Conservation (phyloP, 2,888 invertebrate species). For the Eupithecia pulchellata region DNA sequence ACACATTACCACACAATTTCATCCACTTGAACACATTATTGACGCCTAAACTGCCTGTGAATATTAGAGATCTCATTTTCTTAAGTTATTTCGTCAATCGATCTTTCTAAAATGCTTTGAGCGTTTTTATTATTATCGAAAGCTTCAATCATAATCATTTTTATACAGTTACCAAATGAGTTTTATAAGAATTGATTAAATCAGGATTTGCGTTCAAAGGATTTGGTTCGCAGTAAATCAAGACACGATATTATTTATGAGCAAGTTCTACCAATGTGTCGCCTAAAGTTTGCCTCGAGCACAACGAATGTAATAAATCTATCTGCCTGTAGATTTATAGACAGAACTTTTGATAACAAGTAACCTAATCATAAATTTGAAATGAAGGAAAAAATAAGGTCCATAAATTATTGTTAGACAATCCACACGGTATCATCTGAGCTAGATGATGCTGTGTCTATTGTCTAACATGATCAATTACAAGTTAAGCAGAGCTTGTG, state of each 20-base stretch:
- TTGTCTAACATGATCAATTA: too few species aligned
- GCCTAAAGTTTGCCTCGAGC: constrained; percentile 16
- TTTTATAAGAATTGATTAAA: constrained; percentile 1
- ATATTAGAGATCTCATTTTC: constrained; percentile 37
- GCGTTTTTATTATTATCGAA: constrained; percentile 13
- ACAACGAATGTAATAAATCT: constrained; percentile 4
- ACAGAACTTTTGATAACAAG: background rate
- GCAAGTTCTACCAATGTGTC: constrained; percentile 4
- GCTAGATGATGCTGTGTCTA: too few species aligned
- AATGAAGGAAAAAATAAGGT: too few species aligned
- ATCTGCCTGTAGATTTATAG: background rate
- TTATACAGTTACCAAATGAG: constrained; percentile 1
- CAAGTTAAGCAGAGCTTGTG: too few species aligned
- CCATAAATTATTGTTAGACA: too few species aligned
- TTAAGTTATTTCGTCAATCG: constrained; percentile 28
- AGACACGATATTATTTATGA: constrained; percentile 12
- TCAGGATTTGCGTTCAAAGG: constrained; percentile 1
- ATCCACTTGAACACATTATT: constrained; percentile 63
- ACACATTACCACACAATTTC: constrained; percentile 79
- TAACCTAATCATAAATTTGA: constrained; percentile 4
- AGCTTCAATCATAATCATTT: constrained; percentile 36
- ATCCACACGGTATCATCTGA: too few species aligned
- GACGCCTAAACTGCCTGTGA: constrained; percentile 41
- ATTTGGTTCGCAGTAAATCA: constrained; percentile 16
- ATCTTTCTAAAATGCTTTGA: constrained; percentile 27